Evolutionary conservation across 2,888 invertebrate genomes (phyloP), one percentile per base, ranked within the genome.

Genomic region (Phalera bucephala): DNA sequence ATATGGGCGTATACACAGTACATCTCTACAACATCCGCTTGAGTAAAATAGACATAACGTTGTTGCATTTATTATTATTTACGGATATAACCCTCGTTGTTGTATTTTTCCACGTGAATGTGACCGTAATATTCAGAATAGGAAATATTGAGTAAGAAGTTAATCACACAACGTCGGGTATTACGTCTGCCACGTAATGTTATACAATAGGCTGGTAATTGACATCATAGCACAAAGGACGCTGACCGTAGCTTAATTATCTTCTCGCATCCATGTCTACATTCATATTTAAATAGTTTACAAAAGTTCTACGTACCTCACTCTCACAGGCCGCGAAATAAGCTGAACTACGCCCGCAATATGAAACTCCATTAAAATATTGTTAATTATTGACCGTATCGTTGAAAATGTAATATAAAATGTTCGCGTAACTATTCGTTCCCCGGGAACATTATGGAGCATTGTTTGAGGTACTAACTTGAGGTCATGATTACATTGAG

Each of bases 271-370:
- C 13, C 20, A 5, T 30, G 14, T 25, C 6, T 20, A 29, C 12
- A n/a, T n/a, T n/a, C n/a, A 47, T 42, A 45, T 42, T 43, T 37
- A 55, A 43, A 49, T 40, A 33, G 26, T 35, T 42, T 45, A n/a
- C 42, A 45, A 43, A 49, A 49, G 52, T 52, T 59, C 43, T 31
- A 36, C 14, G 29, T 36, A 36, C 35, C 34, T 40, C 42, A 33
- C 36, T 50, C 57, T 45, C 61, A 40, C 36, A 49, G 43, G 46
- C 52, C 39, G 57, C 49, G 40, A 46, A 46, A 57, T 60, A 52
- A 60, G 49, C 44, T 52, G n/a, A 37, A 56, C 43, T 56, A 42
- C 19, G 41, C 20, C 30, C 27, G 5, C 36, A 25, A 40, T 34
- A 40, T 45, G 38, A 26, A 45, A 41, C 42, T 45, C 52, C 36